phyloP scores from a whole-genome alignment of 1,140 invertebrate species.

The Plutomurus gul region DNA sequence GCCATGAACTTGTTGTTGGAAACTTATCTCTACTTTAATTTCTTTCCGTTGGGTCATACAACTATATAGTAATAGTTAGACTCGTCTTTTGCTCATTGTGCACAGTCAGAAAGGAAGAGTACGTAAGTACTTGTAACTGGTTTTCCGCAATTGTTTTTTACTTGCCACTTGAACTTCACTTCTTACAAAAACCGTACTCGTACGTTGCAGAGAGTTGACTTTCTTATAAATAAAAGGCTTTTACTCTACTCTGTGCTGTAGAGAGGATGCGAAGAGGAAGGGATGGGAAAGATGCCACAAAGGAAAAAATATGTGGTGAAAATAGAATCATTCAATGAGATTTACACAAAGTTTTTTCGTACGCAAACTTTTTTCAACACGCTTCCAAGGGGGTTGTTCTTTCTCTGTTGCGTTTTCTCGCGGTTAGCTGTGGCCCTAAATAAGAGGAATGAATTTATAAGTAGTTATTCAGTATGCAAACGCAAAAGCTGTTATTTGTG shows the following conservation, averaged over 20 bases:
- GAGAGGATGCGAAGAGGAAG: neutral
- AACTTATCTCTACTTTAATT: neutral
- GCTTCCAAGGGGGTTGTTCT: neutral
- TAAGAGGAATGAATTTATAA: too few species aligned
- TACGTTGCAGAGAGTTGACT: too few species aligned
- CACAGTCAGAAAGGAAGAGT: neutral
- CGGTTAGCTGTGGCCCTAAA: too few species aligned
- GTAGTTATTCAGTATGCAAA: too few species aligned
- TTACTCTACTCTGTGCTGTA: neutral
- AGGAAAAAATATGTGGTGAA: neutral
- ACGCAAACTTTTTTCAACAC: neutral
- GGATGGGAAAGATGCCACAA: neutral
- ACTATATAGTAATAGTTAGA: neutral
- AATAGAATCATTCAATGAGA: slow-evolving; percentile 12
- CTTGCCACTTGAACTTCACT: slow-evolving; percentile 12
- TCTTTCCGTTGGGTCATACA: neutral
- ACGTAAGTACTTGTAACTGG: neutral
- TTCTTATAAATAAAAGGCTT: too few species aligned
- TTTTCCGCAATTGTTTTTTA: slow-evolving; percentile 14
- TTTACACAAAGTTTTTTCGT: neutral
- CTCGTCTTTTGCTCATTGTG: neutral
- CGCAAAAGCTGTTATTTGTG: too few species aligned
- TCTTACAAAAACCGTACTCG: too few species aligned
- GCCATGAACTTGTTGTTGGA: slow-evolving; percentile 11
- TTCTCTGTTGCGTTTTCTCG: neutral